Base-by-base conservation (phyloP, 2,888 invertebrate genomes). In the Stratiomys singularior region DNA sequence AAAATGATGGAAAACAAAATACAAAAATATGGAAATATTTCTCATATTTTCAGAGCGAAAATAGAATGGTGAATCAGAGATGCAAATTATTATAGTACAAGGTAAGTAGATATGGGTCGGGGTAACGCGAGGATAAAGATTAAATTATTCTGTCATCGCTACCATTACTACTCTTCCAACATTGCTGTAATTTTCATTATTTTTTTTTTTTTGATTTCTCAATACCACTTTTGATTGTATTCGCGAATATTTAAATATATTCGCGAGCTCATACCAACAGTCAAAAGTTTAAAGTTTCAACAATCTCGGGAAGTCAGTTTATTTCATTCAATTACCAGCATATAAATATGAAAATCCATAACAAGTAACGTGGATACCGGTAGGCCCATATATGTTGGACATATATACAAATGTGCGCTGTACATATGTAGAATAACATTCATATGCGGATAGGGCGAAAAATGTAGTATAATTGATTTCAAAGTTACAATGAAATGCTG, bases 31-130 rank as follows among this genome's bases (percentile, higher is more conserved):
- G 23, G 9, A 60, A 60, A 21, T 23, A 60, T 21, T 60, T 21
- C 58, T 60, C 58, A 13, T 4, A 60, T 60, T 60, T 60, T 23
- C 18, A 13, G 21, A 18, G 23, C 25, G 23, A 25, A 60, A 60
- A 60, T 60, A 60, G 58, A 60, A 60, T 60, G 58, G 23, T 60
- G 58, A 60, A 5, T 60, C 58, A 60, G 58, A 60, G 2, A 37
- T 21, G 23, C 25, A 60, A 60, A 60, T 60, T 23, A 13, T 60
- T 23, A 25, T 60, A 9, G 15, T 4, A 18, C 52, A 52, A 18
- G 18, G 52, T 52, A 18, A 18, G 52, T 13, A 4, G 4, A 18
- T 52, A 52, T 60, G 23, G 58, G 52, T 13, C 2, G 15, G 9
- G 37, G 37, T 37, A 37, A 37, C 37, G n/a, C n/a, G 52, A 52